Conservation (phyloP, 2,113 vertebrate species). For the Tachysurus vachellii region DNA sequence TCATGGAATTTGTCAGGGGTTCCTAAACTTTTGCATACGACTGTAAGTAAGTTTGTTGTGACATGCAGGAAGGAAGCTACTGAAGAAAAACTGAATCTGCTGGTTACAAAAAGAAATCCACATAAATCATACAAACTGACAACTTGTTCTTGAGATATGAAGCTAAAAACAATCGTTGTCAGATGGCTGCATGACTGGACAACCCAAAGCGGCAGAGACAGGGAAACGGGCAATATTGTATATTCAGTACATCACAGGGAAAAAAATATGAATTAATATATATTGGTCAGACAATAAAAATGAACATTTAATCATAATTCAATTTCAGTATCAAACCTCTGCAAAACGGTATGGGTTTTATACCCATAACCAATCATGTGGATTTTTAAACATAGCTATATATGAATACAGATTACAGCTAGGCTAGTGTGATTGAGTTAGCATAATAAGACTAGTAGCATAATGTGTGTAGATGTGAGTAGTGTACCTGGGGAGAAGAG, state of each 20-base stretch:
- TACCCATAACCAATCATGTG: background rate
- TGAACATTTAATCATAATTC: too few species aligned
- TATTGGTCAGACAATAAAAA: background rate
- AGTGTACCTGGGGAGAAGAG: constrained; percentile 78
- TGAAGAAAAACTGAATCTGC: background rate
- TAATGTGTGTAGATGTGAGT: background rate
- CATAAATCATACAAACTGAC: background rate
- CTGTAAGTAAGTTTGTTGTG: too few species aligned
- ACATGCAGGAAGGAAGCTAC: too few species aligned
- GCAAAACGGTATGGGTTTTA: background rate
- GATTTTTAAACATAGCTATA: background rate
- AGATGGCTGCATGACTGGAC: background rate
- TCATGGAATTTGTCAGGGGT: background rate
- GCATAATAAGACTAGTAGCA: background rate
- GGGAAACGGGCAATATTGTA: too few species aligned
- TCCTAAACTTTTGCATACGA: too few species aligned
- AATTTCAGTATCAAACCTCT: background rate
- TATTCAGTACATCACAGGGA: background rate
- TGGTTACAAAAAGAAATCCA: background rate
- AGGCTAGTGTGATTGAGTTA: background rate
- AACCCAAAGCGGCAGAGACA: background rate
- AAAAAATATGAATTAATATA: background rate
- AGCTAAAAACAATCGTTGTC: background rate
- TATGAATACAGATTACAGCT: background rate
- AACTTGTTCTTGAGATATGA: background rate